These are phyloP conservation scores for Lycodopsis pacificus DNA, from an alignment of 2,797 vertebrate genomes.

Conservation along the genomic window DNA sequence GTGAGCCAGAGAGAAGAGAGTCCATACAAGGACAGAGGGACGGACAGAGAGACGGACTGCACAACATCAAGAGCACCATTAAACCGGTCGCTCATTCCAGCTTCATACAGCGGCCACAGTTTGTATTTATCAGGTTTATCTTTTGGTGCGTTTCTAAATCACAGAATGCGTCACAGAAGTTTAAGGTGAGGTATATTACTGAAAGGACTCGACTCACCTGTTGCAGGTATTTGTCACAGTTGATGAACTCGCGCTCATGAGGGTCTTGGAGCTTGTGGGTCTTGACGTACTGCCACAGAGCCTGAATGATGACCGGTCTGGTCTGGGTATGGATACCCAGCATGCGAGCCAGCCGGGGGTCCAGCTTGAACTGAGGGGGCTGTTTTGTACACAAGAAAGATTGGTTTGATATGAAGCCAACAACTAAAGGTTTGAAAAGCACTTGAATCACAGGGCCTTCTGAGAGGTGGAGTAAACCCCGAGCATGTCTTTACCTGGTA, in stretches of 20 bases:
- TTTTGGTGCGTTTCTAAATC: background rate
- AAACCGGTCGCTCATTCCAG: background rate
- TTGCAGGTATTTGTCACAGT: slow-evolving; percentile 99
- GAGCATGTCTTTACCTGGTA: slow-evolving; percentile 91
- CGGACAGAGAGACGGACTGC: background rate
- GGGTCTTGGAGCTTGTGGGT: slow-evolving; percentile 99
- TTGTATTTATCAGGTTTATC: background rate
- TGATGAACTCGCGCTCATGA: slow-evolving; percentile 97
- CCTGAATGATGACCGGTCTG: slow-evolving; percentile 98
- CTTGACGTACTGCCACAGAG: slow-evolving; percentile 99
- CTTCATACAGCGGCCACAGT: background rate
- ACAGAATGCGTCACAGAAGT: background rate
- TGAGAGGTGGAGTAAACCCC: background rate
- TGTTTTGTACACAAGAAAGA: slow-evolving; percentile 55
- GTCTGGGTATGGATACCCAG: slow-evolving; percentile 99
- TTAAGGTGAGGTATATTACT: background rate
- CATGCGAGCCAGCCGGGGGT: slow-evolving; percentile 95
- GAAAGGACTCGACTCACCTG: slow-evolving; percentile 83
- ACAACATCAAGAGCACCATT: slow-evolving; percentile 23
- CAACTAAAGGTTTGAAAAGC: background rate
- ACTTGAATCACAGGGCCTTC: background rate
- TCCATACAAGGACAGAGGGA: slow-evolving; percentile 64
- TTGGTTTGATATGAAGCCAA: background rate
- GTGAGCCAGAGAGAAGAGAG: slow-evolving; percentile 29
- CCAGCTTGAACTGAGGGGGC: slow-evolving; percentile 99